Conservation (phyloP, 2,797 vertebrate species). For the Sebastes taczanowskii region DNA sequence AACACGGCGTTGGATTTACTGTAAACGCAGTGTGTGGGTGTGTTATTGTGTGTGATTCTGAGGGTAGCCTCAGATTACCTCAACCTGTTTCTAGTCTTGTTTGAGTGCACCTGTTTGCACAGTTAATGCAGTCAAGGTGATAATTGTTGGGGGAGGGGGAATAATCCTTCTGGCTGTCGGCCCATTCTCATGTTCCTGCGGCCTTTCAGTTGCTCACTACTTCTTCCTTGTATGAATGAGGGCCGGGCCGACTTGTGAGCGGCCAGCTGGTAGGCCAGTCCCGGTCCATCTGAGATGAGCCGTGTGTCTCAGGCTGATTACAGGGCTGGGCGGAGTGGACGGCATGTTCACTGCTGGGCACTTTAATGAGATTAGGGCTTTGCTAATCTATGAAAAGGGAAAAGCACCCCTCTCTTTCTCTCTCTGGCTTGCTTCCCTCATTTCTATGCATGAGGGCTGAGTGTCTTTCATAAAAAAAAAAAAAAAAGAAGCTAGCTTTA, state of each 20-base stretch:
- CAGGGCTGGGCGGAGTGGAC: slow-evolving; percentile 76
- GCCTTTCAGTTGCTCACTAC: slow-evolving; percentile 54
- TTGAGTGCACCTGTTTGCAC: slow-evolving; percentile 97
- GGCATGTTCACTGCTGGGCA: slow-evolving; percentile 77
- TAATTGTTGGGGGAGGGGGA: slow-evolving; percentile 82
- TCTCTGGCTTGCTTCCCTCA: slow-evolving; percentile 53
- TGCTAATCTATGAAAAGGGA: slow-evolving; percentile 83
- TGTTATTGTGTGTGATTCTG: slow-evolving; percentile 20
- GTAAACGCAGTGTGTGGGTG: slow-evolving; percentile 2
- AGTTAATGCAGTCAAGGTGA: slow-evolving; percentile 94
- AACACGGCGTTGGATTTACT: not conserved
- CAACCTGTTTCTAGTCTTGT: slow-evolving; percentile 84
- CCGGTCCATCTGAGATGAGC: slow-evolving; percentile 77
- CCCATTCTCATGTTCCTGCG: slow-evolving; percentile 71
- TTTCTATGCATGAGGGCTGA: slow-evolving; percentile 72
- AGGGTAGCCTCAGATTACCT: slow-evolving; percentile 89
- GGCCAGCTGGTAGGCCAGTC: slow-evolving; percentile 68
- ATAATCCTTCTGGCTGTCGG: slow-evolving; percentile 94
- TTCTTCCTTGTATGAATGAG: slow-evolving; percentile 58
- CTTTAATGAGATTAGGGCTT: slow-evolving; percentile 85
- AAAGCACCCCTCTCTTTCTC: slow-evolving; percentile 63
- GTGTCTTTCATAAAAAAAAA: slow-evolving; percentile 54
- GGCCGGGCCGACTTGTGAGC: slow-evolving; percentile 45
- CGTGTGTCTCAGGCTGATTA: slow-evolving; percentile 80
- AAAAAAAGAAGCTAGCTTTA: slow-evolving; percentile 61